Conservation (phyloP, 2,888 invertebrate genomes). For the Timema podura region DNA sequence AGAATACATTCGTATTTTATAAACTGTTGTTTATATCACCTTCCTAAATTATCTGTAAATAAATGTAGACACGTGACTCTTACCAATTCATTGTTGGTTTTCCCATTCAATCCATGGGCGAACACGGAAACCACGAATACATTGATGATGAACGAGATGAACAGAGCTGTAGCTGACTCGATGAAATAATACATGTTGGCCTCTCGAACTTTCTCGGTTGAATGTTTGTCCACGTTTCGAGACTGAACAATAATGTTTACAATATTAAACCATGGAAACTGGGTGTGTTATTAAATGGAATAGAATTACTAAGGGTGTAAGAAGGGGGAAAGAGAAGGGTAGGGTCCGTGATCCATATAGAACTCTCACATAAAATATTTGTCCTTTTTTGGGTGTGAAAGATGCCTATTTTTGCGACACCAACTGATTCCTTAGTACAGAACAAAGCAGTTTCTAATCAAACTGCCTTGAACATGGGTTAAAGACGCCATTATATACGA, state of each 20-base stretch:
- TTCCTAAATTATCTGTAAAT: too few relatives aligned
- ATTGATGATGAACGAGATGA: slow-evolving; percentile 82
- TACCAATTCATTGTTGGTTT: slow-evolving; percentile 66
- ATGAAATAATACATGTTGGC: slow-evolving; percentile 83
- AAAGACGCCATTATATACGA: too few relatives aligned
- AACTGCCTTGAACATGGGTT: too few relatives aligned
- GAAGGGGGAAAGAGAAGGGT: too few relatives aligned
- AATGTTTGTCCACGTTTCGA: slow-evolving; percentile 69
- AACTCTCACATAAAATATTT: too few relatives aligned
- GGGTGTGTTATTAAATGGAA: not conserved
- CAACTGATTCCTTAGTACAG: too few relatives aligned
- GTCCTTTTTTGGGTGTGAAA: too few relatives aligned
- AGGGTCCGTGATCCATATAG: too few relatives aligned
- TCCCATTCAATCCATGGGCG: slow-evolving; percentile 72
- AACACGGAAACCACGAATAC: slow-evolving; percentile 86
- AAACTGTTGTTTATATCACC: not conserved
- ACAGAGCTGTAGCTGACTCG: slow-evolving; percentile 72
- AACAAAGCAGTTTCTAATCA: too few relatives aligned
- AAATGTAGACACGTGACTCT: slow-evolving; percentile 39
- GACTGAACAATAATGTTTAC: slow-evolving; percentile 51
- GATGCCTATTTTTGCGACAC: too few relatives aligned
- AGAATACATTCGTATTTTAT: not conserved
- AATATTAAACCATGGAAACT: too few relatives aligned
- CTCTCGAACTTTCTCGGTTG: slow-evolving; percentile 66
- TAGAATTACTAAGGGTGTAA: too few relatives aligned